These are phyloP conservation scores for Acanthornis magna DNA, from an alignment of 2,797 vertebrate genomes.

Conservation along the genomic window DNA sequence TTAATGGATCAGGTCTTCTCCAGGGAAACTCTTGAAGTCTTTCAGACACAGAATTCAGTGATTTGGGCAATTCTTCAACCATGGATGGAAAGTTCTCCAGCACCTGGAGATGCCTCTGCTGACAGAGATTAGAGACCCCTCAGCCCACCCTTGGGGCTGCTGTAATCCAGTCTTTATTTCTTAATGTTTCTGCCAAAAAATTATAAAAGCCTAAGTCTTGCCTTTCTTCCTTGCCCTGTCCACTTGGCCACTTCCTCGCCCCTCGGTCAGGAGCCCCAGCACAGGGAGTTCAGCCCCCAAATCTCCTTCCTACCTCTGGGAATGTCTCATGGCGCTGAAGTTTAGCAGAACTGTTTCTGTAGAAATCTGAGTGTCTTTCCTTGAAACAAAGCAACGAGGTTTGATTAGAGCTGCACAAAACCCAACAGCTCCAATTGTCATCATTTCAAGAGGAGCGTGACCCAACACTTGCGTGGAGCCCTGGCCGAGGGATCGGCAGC, in stretches of 20 bases:
- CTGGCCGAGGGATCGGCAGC: neutral
- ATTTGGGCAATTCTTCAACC: neutral
- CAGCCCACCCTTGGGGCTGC: neutral
- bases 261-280: neutral
- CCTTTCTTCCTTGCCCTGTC: too few relatives aligned
- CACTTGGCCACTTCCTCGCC: too few relatives aligned
- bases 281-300: neutral
- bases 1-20: neutral
- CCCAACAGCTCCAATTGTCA: neutral
- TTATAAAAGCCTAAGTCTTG: neutral
- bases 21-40: neutral
- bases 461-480: neutral
- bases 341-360: accelerated
- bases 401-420: neutral
- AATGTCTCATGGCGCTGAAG: accelerated
- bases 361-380: accelerated
- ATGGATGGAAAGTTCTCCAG: neutral
- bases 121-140: neutral
- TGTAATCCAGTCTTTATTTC: neutral
- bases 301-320: accelerated
- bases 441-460: neutral
- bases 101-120: neutral
- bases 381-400: neutral
- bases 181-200: neutral
- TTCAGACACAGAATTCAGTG: neutral